Evolutionary conservation across 2,113 vertebrate species (phyloP).

Genomic region (Riparia riparia): DNA sequence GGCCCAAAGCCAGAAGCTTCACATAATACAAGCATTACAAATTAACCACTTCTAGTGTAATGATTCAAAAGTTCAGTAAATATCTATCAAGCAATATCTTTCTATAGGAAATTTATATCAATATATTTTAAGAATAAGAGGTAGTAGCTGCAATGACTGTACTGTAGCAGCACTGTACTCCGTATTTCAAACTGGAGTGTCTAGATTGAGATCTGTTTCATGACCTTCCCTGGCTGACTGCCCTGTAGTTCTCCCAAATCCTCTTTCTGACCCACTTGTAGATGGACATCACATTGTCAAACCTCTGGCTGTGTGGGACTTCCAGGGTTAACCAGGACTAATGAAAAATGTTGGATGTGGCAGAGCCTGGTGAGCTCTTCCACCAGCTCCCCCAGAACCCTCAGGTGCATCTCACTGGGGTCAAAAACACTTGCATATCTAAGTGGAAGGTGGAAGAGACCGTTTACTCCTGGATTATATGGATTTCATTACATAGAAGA

Average conservation of each 20-base stretch:
- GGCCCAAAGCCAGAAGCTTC: background rate
- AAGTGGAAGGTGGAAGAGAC: background rate
- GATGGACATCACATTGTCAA: background rate
- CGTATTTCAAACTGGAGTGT: background rate
- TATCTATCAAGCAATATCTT: background rate
- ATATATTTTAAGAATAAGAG: background rate
- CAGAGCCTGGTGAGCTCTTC: background rate
- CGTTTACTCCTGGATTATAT: background rate
- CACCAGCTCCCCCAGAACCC: too few species aligned
- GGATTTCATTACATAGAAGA: background rate
- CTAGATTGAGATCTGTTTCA: background rate
- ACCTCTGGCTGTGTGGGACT: too few species aligned
- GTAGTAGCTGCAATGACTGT: background rate
- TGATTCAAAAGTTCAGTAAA: background rate
- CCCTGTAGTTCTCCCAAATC: background rate
- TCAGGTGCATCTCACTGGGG: background rate
- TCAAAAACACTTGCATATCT: background rate
- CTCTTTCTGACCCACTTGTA: background rate
- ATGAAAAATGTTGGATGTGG: background rate
- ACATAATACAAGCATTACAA: background rate
- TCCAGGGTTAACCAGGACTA: background rate
- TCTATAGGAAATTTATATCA: background rate
- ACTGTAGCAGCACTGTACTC: background rate
- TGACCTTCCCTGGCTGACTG: background rate
- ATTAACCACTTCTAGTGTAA: background rate